Evolutionary conservation across 2,113 vertebrate species (phyloP), one percentile per base, ranked within the genome.

Genomic region (Mobula hypostoma): DNA sequence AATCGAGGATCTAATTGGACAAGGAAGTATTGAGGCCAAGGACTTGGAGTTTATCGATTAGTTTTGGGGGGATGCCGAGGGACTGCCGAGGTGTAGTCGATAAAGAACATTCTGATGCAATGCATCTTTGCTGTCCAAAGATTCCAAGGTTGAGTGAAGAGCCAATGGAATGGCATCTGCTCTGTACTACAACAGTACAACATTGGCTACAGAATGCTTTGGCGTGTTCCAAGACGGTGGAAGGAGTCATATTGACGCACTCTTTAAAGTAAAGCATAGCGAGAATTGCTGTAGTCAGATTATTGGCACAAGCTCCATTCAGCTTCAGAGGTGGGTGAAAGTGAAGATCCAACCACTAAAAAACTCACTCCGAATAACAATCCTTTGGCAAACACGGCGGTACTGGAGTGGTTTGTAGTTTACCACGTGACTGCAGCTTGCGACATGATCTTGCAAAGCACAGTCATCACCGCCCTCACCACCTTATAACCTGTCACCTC

Each of bases 401-500:
- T 14, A 87, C 56, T 21, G 27, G 56, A 61, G 14, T 19, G 63
- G 85, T 29, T 90, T 66, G 85, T 19, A 19, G 29, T 3, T 93
- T 24, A 4, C 90, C 70, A 27, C 68, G 91, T 93, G 70, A 56
- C 7, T 76, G 21, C 66, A 93, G 21, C 61, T 27, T 48, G 36
- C 72, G 36, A 74, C 91, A 74, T 56, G 21, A 68, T 14, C 68
- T 24, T 66, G 21, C 32, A 68, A 2, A 92, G 61, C 66, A 70
- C 91, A 93, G 21, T 24, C 36, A 93, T 70, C 36, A 72, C 90
- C 63, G 90, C 68, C 90, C 90, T 93, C 90, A 72, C n/a, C 90
- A 72, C 68, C 91, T n/a, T 66, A 14, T 90, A 90, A 90, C 85
- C 91, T 48, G 68, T 74, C 91, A 93, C 91, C 91, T 93, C 91